A percentile compares a stretch with the other conserved stretches of the same genome.
These are phyloP conservation scores for Aeoliscus strigatus DNA, from an alignment of 2,797 vertebrate species.

Conservation along the genomic window DNA sequence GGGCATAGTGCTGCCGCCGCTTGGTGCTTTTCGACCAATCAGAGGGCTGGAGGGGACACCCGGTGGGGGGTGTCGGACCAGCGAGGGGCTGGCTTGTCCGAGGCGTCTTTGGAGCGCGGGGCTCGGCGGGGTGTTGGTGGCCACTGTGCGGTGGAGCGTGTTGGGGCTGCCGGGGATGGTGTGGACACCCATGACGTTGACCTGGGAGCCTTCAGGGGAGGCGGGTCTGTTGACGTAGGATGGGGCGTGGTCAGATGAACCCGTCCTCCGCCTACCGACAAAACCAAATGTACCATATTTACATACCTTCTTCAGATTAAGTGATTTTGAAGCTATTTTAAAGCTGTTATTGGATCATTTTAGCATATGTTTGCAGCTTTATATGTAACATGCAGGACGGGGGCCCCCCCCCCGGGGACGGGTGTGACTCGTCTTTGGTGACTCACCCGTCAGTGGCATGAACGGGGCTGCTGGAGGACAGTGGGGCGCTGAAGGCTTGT, in stretches of 20 bases:
- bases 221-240: conserved; percentile 68
- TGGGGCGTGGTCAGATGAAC: conserved; percentile 64
- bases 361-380: too few relatives aligned
- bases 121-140: conserved; percentile 91
- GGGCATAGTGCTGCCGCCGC: conserved; percentile 37
- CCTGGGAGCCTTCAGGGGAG: conserved; percentile 75
- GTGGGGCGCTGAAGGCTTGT: conserved; percentile 48
- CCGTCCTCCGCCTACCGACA: conserved; percentile 65
- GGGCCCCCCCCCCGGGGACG: too few relatives aligned
- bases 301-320: too few relatives aligned
- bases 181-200: conserved; percentile 76
- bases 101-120: conserved; percentile 84
- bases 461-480: conserved; percentile 82
- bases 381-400: too few relatives aligned
- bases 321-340: too few relatives aligned
- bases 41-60: conserved; percentile 63
- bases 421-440: too few relatives aligned
- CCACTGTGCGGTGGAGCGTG: conserved; percentile 90
- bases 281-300: too few relatives aligned
- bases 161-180: conserved; percentile 80
- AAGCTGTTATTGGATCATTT: too few relatives aligned
- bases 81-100: conserved; percentile 71
- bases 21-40: conserved; percentile 53
- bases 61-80: conserved; percentile 43
- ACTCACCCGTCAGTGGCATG: conserved; percentile 83